Percentiles rank a stretch among this genome's conserved stretches.
Conservation (phyloP, 2,888 invertebrate genomes). For the Pantelozetes paolii region DNA sequence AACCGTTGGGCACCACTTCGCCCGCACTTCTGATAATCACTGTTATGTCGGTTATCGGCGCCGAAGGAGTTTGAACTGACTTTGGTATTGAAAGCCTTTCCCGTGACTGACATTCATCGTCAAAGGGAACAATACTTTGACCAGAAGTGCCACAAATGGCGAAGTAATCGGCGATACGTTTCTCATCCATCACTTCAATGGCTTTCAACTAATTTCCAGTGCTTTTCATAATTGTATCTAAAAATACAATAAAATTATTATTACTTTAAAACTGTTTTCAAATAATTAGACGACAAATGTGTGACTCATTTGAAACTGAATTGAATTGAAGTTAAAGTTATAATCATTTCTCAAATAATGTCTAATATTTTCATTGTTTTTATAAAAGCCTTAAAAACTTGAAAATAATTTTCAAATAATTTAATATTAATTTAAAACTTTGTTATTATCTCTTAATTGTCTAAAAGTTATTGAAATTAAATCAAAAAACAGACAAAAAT, state of each 20-base stretch:
- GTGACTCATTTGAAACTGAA: not conserved
- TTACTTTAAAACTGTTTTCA: too few species aligned
- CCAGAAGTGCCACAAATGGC: conserved; percentile 92
- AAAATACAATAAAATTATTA: too few species aligned
- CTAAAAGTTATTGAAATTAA: too few species aligned
- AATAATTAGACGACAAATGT: too few species aligned
- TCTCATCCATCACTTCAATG: conserved; percentile 46
- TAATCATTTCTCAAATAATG: not conserved
- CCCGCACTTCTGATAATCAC: conserved; percentile 82
- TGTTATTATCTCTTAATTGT: too few species aligned
- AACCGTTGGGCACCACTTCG: conserved; percentile 76
- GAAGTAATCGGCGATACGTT: conserved; percentile 87
- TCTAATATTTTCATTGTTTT: too few species aligned
- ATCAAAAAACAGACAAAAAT: too few species aligned
- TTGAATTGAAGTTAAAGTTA: not conserved
- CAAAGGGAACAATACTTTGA: conserved; percentile 61
- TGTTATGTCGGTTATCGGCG: conserved; percentile 94
- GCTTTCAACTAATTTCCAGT: not conserved
- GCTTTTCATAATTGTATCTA: not conserved
- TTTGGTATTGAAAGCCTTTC: conserved; percentile 33
- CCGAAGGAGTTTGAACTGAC: conserved; percentile 67
- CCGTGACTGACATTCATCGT: conserved; percentile 42
- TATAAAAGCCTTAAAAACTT: too few species aligned
- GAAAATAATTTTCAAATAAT: too few species aligned
- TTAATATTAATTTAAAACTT: too few species aligned